Base-by-base conservation (phyloP, 92 coral and sea anemone genomes). In the Galaxea fascicularis region DNA sequence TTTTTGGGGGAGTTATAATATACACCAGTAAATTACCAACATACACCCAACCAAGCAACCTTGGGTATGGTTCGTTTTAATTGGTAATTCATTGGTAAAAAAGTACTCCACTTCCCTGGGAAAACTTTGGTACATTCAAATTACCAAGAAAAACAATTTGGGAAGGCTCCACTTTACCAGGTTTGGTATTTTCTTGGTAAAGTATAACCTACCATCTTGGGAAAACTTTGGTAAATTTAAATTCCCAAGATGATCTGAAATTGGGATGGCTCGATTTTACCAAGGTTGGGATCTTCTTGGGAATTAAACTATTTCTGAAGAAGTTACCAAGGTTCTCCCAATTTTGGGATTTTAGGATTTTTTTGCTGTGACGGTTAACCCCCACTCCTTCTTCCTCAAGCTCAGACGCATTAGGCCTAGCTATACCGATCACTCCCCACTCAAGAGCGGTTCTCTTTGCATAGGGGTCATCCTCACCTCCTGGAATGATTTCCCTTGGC, bases 401-500 rank as follows among this genome's bases (percentile, higher is more conserved):
- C n/a, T n/a, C n/a, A n/a, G n/a, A n/a, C n/a, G n/a, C n/a, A n/a
- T n/a, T n/a, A n/a, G n/a, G n/a, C n/a, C 70, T 65, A 18, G 83
- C 82, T 30, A 25, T 73, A 21, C 91, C 92, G 27, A 89, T 71
- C 20, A 89, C 53, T 54, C 89, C 81, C 92, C 93, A 92, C 11
- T 89, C 92, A 8, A 92, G 83, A 8, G 72, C 66, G 0, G 92
- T 88, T 51, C 66, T 80, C 71, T 79, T 74, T 8, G 85, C 93
- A 53, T 92, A 92, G 3, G 89, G 93, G 49, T 85, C 91, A 52
- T 85, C 87, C 16, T 89, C 93, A 11, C 49, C 70, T 25, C 90
- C 95, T 14, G 86, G 80, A 35, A 89, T 86, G 58, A 92, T 44
- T 58, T 85, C 91, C 11, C 89, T 87, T 30, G 90, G 95, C 74